Conservation (phyloP, 2,888 invertebrate species). For the Bombylius discolor region DNA sequence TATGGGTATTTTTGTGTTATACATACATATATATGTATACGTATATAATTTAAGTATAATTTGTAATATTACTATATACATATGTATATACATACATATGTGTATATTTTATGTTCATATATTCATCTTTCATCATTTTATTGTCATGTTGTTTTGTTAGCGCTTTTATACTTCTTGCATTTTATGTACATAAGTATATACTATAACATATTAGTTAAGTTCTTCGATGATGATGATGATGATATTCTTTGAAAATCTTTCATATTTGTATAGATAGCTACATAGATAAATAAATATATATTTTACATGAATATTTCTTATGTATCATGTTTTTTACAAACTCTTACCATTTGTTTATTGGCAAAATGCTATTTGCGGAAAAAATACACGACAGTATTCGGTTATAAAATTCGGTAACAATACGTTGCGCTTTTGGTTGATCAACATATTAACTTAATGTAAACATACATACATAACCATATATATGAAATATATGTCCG, state of each 20-base stretch:
- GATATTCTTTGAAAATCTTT: too few species aligned
- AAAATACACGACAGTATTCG: neutral
- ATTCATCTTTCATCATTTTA: too few species aligned
- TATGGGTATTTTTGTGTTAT: constrained; percentile 2
- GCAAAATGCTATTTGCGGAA: neutral
- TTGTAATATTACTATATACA: neutral
- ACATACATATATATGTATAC: neutral
- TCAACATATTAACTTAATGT: neutral
- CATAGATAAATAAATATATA: too few species aligned
- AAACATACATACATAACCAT: neutral
- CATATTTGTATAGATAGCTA: too few species aligned
- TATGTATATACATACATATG: neutral
- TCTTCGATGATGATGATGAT: too few species aligned
- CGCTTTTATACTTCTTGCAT: too few species aligned
- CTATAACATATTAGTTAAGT: too few species aligned
- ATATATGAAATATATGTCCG: neutral
- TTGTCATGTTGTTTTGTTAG: too few species aligned
- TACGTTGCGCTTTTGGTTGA: neutral
- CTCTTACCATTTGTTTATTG: neutral
- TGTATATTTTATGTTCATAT: neutral
- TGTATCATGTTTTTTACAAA: neutral
- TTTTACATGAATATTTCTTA: too few species aligned
- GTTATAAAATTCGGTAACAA: constrained; percentile 4
- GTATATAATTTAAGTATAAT: too few species aligned
- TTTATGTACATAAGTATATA: too few species aligned